Evolutionary conservation across 2,888 invertebrate genomes (phyloP).

Genomic region (Rhodophaea formosa): DNA sequence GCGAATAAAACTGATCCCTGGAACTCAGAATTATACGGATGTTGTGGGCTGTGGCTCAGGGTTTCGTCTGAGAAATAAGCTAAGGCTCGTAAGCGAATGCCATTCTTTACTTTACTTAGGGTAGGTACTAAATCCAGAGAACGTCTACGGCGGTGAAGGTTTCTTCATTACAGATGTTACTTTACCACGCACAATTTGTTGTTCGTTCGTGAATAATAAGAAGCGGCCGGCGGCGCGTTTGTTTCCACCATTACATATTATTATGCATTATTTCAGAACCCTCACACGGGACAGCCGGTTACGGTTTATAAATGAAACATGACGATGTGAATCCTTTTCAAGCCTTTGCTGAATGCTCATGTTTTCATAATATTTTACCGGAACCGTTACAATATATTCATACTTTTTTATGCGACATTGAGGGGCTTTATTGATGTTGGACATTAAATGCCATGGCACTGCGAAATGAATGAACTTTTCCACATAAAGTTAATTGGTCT

Average conservation of each 20-base stretch:
- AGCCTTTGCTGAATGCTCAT: conserved; percentile 26
- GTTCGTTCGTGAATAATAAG: conserved; percentile 1
- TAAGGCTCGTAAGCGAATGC: background rate
- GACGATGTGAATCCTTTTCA: conserved; percentile 27
- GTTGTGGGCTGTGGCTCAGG: background rate
- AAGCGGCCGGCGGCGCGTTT: background rate
- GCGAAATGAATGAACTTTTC: conserved; percentile 25
- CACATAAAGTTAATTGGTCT: conserved; percentile 35
- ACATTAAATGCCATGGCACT: conserved; percentile 19
- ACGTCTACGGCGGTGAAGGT: background rate
- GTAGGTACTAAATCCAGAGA: background rate
- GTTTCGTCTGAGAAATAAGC: background rate
- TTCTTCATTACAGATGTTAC: background rate
- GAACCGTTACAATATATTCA: background rate
- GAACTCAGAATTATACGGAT: conserved; percentile 18
- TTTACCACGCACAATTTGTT: conserved; percentile 4
- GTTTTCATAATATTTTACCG: conserved; percentile 18
- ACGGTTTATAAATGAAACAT: conserved; percentile 32
- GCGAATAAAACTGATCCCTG: conserved; percentile 36
- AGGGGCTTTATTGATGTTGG: background rate
- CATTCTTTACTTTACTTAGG: background rate
- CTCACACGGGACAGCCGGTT: conserved; percentile 21
- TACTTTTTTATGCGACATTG: conserved; percentile 18
- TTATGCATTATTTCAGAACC: conserved; percentile 26
- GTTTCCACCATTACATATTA: conserved; percentile 21